Evolutionary conservation across 2,113 vertebrate genomes (phyloP), one percentile per base, ranked within the genome.

Genomic region (Oplegnathus fasciatus): DNA sequence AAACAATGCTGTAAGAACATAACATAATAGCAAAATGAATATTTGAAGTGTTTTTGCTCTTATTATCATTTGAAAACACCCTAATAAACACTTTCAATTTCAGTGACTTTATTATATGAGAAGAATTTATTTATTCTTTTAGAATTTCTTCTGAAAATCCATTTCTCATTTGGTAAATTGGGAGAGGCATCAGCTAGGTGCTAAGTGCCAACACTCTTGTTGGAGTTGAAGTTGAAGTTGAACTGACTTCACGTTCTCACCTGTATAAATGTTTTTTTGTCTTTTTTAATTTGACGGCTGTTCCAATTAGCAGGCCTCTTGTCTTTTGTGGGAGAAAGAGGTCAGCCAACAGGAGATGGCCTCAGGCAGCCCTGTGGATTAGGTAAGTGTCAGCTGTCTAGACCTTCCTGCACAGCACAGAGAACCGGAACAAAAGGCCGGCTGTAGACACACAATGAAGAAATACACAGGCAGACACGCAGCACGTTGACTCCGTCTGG

Each of bases 331-430:
- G 64, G 44, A 62, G 70, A 85, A 54, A 80, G 89, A 78, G 84
- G 81, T 86, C 83, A 83, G 69, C 65, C 75, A 69, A 64, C 78
- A 76, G 87, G 62, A 87, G 78, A 69, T 48, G 77, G 78, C 83
- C 86, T 84, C 68, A 28, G 88, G 67, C 77, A 67, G 66, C 67
- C 50, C 75, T 70, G 78, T 79, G 87, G 87, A 93, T 94, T 87
- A 91, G 86, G 65, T 84, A 77, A 89, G 77, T 93, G 82, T 91
- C 87, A 87, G 86, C 90, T 89, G 90, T 93, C 92, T 93, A 83
- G 88, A 91, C 88, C 68, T 75, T 83, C 85, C 72, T 75, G 54
- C 86, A 84, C 62, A 82, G 79, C 83, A 86, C 86, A 86, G 70
- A 87, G 62, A 74, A 28, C 67, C n/a, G 32, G 83, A 90, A 94